These are phyloP conservation scores for Papilio protenor DNA, from an alignment of 2,888 invertebrate genomes.

Conservation along the genomic window DNA sequence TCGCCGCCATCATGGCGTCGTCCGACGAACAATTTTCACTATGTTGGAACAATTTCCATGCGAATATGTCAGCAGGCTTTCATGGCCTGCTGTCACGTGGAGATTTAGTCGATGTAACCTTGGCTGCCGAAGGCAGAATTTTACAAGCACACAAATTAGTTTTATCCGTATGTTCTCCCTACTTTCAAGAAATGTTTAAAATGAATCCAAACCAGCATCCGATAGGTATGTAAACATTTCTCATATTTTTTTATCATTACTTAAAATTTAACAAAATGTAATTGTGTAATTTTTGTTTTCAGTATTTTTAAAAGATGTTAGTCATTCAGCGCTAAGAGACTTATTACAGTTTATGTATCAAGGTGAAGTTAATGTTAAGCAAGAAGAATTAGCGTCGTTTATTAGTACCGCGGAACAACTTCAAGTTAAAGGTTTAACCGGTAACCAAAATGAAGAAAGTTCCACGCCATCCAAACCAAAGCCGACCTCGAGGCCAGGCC, in stretches of 20 bases:
- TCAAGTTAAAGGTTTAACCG: conserved; percentile 89
- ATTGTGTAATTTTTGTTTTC: conserved; percentile 62
- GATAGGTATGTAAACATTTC: conserved; percentile 79
- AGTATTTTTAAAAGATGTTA: conserved; percentile 89
- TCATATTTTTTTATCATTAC: conserved; percentile 33
- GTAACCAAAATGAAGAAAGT: conserved; percentile 85
- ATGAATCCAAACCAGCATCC: conserved; percentile 88
- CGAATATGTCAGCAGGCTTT: conserved; percentile 88
- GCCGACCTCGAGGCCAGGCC: conserved; percentile 85
- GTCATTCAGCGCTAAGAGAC: conserved; percentile 88
- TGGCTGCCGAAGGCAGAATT: conserved; percentile 88
- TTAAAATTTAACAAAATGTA: conserved; percentile 31
- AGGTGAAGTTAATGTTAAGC: conserved; percentile 89
- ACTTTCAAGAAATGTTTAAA: conserved; percentile 89
- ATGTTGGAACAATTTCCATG: conserved; percentile 91
- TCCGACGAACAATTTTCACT: conserved; percentile 89
- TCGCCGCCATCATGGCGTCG: conserved; percentile 87
- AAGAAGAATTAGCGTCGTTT: conserved; percentile 88
- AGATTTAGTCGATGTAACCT: conserved; percentile 88
- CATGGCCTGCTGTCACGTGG: conserved; percentile 88
- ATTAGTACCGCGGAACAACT: conserved; percentile 89
- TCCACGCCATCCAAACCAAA: conserved; percentile 84
- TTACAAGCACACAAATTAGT: conserved; percentile 89
- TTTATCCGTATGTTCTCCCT: conserved; percentile 89
- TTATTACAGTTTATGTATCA: conserved; percentile 89